Conservation (phyloP, 2,888 invertebrate genomes). For the Cephus spinipes region DNA sequence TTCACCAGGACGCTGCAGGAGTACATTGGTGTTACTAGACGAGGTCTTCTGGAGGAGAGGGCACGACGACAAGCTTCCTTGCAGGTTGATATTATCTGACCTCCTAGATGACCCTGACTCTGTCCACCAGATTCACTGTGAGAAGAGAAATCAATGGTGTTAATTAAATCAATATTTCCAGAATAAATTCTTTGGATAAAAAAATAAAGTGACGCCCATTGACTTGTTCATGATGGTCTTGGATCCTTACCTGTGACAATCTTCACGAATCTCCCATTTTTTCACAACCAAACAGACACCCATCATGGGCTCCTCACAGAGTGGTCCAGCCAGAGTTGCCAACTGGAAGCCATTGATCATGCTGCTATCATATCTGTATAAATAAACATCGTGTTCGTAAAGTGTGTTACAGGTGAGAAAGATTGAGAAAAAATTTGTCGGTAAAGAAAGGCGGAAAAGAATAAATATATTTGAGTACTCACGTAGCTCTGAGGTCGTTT, state of each 20-base stretch:
- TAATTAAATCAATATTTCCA: slow-evolving; percentile 1
- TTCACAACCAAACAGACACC: slow-evolving; percentile 93
- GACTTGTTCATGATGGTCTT: no score
- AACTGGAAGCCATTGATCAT: slow-evolving; percentile 90
- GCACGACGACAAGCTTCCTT: slow-evolving; percentile 90
- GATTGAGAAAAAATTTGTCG: no score
- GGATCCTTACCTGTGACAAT: slow-evolving; percentile 41
- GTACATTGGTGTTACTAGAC: slow-evolving; percentile 97
- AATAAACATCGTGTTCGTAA: slow-evolving; percentile 21
- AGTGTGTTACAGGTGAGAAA: neutral
- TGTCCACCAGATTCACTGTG: slow-evolving; percentile 51
- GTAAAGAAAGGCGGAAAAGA: neutral
- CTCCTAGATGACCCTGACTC: slow-evolving; percentile 71
- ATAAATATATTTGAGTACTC: slow-evolving; percentile 28
- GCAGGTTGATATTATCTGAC: slow-evolving; percentile 91
- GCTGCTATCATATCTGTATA: slow-evolving; percentile 73
- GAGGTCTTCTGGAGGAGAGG: slow-evolving; percentile 89
- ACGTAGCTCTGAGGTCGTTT: slow-evolving; percentile 46
- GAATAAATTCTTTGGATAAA: neutral
- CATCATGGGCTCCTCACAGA: slow-evolving; percentile 97
- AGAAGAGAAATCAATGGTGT: neutral
- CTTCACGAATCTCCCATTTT: slow-evolving; percentile 74
- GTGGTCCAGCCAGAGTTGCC: slow-evolving; percentile 88
- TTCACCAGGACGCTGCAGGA: slow-evolving; percentile 84
- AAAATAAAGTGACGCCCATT: no score